phyloP scores from a whole-genome alignment of 2,113 vertebrate species.

The Larimichthys crocea region DNA sequence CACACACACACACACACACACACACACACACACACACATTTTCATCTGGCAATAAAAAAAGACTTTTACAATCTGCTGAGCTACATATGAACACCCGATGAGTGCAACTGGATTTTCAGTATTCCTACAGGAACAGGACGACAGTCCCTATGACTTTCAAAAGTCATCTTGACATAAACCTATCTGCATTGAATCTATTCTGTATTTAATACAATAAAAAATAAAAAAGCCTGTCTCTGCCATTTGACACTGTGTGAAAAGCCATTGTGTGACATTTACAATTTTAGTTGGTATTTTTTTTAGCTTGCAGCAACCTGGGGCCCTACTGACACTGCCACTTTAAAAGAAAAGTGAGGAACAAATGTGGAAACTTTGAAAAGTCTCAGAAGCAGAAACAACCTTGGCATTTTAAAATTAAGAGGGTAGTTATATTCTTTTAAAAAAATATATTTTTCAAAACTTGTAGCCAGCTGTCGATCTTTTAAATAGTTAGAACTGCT shows the following conservation, averaged over 20 bases:
- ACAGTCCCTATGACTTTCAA: not conserved
- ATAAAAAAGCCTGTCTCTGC: conserved; percentile 2
- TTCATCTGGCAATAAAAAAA: too few species aligned
- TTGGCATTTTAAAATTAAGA: conserved; percentile 48
- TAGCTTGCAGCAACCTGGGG: not conserved
- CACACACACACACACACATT: too few species aligned
- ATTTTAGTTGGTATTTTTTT: not conserved
- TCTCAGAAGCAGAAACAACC: conserved; percentile 37
- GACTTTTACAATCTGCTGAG: not conserved
- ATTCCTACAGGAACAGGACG: not conserved
- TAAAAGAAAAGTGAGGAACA: conserved; percentile 21
- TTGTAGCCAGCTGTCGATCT: conserved; percentile 38
- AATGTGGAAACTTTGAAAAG: conserved; percentile 8
- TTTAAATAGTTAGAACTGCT: conserved; percentile 30
- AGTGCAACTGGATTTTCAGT: not conserved
- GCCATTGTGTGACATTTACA: conserved; percentile 26
- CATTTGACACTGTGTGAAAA: conserved; percentile 19
- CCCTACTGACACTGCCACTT: conserved; percentile 38
- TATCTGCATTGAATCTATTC: not conserved
- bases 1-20: too few species aligned
- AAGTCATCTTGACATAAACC: not conserved
- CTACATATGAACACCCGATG: conserved; percentile 3
- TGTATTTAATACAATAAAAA: not conserved
- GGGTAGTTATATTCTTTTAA: not conserved
- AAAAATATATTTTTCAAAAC: not conserved